Conservation (phyloP, 2,113 vertebrate genomes). For the Trinectes maculatus region DNA sequence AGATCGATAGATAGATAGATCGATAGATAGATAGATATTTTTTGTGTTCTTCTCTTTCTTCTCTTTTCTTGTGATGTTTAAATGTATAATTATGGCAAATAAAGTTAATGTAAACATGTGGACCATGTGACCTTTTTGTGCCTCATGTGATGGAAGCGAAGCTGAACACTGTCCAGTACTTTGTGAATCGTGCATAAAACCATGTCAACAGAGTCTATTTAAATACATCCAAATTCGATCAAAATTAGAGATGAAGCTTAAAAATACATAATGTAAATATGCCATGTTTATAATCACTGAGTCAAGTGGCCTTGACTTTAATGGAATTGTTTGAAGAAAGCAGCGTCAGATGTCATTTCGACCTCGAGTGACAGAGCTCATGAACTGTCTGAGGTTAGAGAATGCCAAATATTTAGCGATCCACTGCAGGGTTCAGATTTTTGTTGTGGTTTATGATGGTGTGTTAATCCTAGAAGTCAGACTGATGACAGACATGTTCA, state of each 20-base stretch:
- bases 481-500: conserved; percentile 21
- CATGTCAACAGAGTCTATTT: neutral
- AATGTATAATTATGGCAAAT: neutral
- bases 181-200: neutral
- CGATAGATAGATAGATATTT: too few relatives aligned
- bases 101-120: too few relatives aligned
- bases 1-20: too few relatives aligned
- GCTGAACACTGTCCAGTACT: neutral
- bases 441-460: neutral
- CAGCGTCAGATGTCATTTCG: conserved; percentile 25
- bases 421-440: conserved; percentile 5
- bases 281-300: conserved; percentile 2
- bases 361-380: neutral
- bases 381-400: conserved; percentile 6
- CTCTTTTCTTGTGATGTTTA: neutral
- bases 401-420: conserved; percentile 8
- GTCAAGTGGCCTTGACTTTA: neutral
- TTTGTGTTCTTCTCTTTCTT: neutral
- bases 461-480: conserved; percentile 30
- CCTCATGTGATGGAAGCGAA: neutral
- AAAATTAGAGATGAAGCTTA: too few relatives aligned
- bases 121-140: neutral
- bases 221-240: neutral
- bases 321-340: neutral
- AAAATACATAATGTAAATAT: neutral